Percentiles rank a stretch among this genome's conserved stretches.
phyloP scores from a whole-genome alignment of 2,888 invertebrate species.

The Iselma pallidipennis region DNA sequence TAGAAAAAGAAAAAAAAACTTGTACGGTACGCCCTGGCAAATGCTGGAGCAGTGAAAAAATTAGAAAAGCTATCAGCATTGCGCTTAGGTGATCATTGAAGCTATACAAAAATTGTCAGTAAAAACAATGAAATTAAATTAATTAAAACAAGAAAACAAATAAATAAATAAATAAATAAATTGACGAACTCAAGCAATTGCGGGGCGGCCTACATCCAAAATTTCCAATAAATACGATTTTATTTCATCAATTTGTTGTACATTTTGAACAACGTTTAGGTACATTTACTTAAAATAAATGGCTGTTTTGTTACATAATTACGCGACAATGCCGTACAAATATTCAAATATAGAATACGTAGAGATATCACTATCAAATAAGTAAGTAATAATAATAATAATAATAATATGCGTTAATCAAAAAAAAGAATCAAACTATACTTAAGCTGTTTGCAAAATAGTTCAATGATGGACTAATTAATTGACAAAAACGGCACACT shows the following conservation, averaged over 20 bases:
- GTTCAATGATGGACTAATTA: too few relatives aligned
- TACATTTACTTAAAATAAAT: constrained; percentile 19
- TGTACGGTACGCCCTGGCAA: constrained; percentile 63
- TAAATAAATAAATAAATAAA: too few relatives aligned
- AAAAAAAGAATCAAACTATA: too few relatives aligned
- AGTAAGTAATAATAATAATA: neutral
- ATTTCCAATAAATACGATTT: constrained; percentile 36
- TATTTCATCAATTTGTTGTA: constrained; percentile 34
- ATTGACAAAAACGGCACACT: neutral
- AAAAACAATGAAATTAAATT: constrained; percentile 10
- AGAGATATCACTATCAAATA: neutral
- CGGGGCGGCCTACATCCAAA: constrained; percentile 40
- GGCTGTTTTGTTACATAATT: neutral
- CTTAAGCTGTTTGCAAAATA: too few relatives aligned
- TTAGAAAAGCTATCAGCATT: constrained; percentile 43
- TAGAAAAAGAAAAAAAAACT: constrained; percentile 57
- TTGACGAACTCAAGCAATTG: constrained; percentile 48
- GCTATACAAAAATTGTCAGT: constrained; percentile 19
- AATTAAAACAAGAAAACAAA: neutral
- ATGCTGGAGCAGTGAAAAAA: constrained; percentile 62
- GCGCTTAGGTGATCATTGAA: constrained; percentile 33
- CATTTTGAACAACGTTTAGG: constrained; percentile 15
- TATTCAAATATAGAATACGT: constrained; percentile 1
- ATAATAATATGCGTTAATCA: neutral
- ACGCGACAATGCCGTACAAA: constrained; percentile 3